phyloP scores from a whole-genome alignment of 2,888 invertebrate species.

The Andrena hattorfiana region DNA sequence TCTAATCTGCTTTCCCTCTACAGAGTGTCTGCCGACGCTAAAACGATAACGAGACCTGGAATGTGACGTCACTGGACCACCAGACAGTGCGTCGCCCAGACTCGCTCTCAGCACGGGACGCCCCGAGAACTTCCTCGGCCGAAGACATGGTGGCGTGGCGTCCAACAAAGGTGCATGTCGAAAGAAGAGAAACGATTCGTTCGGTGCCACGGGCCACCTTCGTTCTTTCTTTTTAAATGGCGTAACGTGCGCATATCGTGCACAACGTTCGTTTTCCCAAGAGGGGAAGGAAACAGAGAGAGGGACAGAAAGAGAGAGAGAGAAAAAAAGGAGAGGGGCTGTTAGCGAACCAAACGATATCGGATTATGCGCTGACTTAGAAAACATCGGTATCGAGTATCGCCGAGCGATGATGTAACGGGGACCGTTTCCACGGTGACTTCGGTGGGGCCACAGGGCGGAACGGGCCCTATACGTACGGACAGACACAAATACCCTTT shows the following conservation, averaged over 20 bases:
- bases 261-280: slow-evolving; percentile 28
- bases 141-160: neutral
- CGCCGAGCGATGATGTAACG: slow-evolving; percentile 76
- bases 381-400: slow-evolving; percentile 79
- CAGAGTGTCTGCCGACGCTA: slow-evolving; percentile 47
- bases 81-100: slow-evolving; percentile 79
- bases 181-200: neutral
- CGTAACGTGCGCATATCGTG: neutral
- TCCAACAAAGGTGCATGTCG: slow-evolving; percentile 10
- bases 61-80: slow-evolving; percentile 74
- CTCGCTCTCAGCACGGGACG: slow-evolving; percentile 69
- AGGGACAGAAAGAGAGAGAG: neutral
- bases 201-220: neutral
- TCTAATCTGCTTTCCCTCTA: slow-evolving; percentile 61
- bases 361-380: slow-evolving; percentile 80
- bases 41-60: slow-evolving; percentile 70
- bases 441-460: slow-evolving; percentile 53
- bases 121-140: slow-evolving; percentile 45
- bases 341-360: slow-evolving; percentile 66
- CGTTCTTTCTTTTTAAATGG: neutral
- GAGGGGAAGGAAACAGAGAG: slow-evolving; percentile 8
- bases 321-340: slow-evolving; percentile 14
- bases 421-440: slow-evolving; percentile 53
- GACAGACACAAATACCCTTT: slow-evolving; percentile 63
- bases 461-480: slow-evolving; percentile 58